A percentile compares a stretch with the other conserved stretches of the same genome.
phyloP scores from a whole-genome alignment of 1,140 invertebrate genomes.

The Formica exsecta region DNA sequence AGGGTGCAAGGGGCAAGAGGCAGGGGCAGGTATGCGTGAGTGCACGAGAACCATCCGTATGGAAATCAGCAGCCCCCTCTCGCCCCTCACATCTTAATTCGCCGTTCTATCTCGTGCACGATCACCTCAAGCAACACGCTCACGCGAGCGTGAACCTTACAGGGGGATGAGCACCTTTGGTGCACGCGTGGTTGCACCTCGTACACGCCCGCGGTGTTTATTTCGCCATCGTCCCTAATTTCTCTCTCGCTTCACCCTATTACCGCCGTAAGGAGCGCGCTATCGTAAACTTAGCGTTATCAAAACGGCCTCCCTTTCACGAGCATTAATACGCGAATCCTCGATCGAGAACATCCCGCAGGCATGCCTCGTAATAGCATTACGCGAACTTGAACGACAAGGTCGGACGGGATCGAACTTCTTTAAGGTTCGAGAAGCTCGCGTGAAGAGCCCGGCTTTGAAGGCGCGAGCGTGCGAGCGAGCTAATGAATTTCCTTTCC shows the following conservation, averaged over 20 bases:
- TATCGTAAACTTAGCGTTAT: slow-evolving; percentile 27
- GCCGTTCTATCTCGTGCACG: slow-evolving; percentile 44
- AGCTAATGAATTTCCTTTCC: slow-evolving; percentile 56
- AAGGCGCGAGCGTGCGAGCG: slow-evolving; percentile 20
- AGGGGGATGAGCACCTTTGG: slow-evolving; percentile 28
- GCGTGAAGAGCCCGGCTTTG: slow-evolving; percentile 22
- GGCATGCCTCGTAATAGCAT: not conserved
- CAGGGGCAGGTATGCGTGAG: not conserved
- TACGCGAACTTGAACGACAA: slow-evolving; percentile 16
- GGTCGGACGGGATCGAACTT: not conserved
- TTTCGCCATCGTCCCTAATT: slow-evolving; percentile 47
- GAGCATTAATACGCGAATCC: slow-evolving; percentile 32
- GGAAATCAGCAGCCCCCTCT: slow-evolving; percentile 65
- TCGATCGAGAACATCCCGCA: not conserved
- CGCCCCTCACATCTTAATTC: slow-evolving; percentile 64
- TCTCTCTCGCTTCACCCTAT: slow-evolving; percentile 4
- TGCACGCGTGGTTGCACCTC: slow-evolving; percentile 39
- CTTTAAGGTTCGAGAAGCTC: slow-evolving; percentile 26
- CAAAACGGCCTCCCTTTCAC: slow-evolving; percentile 24
- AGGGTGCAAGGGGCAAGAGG: not conserved
- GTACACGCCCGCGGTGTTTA: slow-evolving; percentile 46
- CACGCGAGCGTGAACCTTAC: slow-evolving; percentile 49
- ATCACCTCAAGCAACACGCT: slow-evolving; percentile 62
- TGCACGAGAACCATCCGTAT: slow-evolving; percentile 69
- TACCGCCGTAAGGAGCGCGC: slow-evolving; percentile 14